Conservation (phyloP, 2,797 vertebrate species). For the Bradypodion pumilum region DNA sequence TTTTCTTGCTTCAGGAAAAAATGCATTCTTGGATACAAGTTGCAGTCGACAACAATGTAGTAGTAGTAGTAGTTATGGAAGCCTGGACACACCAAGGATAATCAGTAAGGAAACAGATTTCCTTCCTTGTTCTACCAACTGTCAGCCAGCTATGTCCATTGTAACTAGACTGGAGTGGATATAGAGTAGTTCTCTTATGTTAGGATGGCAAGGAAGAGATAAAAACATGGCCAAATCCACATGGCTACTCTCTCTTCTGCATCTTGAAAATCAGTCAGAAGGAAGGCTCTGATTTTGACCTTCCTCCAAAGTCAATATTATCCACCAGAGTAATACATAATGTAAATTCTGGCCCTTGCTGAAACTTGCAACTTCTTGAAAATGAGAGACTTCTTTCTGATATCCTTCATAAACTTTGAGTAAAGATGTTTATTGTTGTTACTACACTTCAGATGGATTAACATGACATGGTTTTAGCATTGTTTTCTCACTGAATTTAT, state of each 20-base stretch:
- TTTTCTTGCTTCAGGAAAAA: no score
- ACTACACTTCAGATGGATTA: background rate
- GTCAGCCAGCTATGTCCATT: background rate
- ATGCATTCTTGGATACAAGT: no score
- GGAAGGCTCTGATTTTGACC: background rate
- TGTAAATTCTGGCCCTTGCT: background rate
- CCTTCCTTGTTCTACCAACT: background rate
- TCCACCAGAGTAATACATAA: background rate
- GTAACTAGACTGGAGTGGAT: no score
- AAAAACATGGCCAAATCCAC: no score
- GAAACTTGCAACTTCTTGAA: background rate
- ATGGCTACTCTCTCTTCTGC: no score
- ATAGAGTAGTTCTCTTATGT: no score
- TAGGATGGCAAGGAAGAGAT: no score
- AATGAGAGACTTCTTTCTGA: constrained; percentile 30
- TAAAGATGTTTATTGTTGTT: background rate
- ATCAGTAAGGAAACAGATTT: background rate
- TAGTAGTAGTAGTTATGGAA: no score
- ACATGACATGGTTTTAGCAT: background rate
- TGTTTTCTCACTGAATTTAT: background rate
- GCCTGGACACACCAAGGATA: background rate
- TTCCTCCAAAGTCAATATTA: no score
- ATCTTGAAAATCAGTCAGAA: background rate
- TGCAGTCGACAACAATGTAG: no score
- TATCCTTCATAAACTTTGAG: background rate